Conservation (phyloP, 2,113 vertebrate species). For the Muntiacus reevesi region DNA sequence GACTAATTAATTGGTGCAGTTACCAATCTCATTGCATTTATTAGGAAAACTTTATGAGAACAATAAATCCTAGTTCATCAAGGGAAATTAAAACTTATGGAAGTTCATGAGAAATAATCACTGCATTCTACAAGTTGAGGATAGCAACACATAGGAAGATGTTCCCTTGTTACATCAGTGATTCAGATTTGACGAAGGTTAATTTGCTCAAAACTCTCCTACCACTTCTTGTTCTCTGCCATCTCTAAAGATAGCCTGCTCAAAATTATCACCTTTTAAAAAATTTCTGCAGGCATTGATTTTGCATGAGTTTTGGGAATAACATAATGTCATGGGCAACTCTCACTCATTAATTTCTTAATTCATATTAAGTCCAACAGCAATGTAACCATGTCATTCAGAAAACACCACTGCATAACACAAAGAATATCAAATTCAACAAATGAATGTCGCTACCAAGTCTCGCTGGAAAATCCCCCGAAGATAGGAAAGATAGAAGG, state of each 20-base stretch:
- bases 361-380: background rate
- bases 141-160: background rate
- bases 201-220: conserved; percentile 10
- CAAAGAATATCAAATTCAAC: background rate
- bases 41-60: conserved; percentile 70
- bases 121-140: background rate
- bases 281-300: background rate
- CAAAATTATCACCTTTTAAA: conserved; percentile 17
- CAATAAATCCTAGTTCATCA: conserved; percentile 67
- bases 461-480: background rate
- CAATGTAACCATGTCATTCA: background rate
- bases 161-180: background rate
- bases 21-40: conserved; percentile 54
- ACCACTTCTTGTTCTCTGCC: background rate
- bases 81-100: conserved; percentile 69
- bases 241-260: background rate
- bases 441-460: background rate
- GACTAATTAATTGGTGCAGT: conserved; percentile 69
- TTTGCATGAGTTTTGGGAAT: background rate
- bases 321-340: conserved; percentile 6
- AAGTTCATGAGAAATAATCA: conserved; percentile 44
- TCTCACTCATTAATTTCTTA: conserved; percentile 52
- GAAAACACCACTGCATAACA: background rate
- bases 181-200: background rate
- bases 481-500: background rate